Base-by-base conservation (phyloP, 2,113 vertebrate genomes). In the Gasterosteus nipponicus region DNA sequence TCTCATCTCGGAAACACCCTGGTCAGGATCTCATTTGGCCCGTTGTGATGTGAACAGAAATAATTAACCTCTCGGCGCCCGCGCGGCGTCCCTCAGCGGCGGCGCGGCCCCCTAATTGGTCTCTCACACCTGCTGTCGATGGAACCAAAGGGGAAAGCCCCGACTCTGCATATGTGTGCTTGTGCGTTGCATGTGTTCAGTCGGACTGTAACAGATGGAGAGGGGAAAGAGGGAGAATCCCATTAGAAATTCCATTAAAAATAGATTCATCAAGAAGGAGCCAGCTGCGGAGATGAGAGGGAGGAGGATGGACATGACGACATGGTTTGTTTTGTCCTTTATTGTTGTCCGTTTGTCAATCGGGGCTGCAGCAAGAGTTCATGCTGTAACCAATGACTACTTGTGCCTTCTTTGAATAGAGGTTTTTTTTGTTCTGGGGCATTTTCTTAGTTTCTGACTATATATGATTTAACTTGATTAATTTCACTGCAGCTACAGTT, bases 181-280 rank as follows among this genome's bases (percentile, higher is more conserved):
- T 64, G 53, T 38, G 22, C 44, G 2, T 73, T 65, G 70, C 64
- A 65, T 77, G 66, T 73, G 47, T 78, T 72, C 65, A 66, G n/a
- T 19, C 33, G 38, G 62, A 60, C 29, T 69, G 38, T 67, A 77
- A 78, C 89, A 91, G 89, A 92, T 92, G 89, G 85, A 72, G 75
- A 78, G 58, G 82, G 65, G 71, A 22, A 65, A 65, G 58, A 54
- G 59, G 59, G 69, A 80, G 74, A 79, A 60, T 77, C 78, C 57
- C 81, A 83, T 87, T 83, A 89, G 80, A 85, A 70, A 88, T 82
- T 56, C 71, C 79, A 90, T 88, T 84, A 87, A 90, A 89, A 79
- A 90, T 89, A 73, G 49, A 89, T 91, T 75, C 51, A 84, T 85
- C 65, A 79, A 58, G 58, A 83, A 77, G 54, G 58, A 83, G 26